These are phyloP conservation scores for Bhutanitis thaidina DNA, from an alignment of 2,888 invertebrate genomes.

Conservation along the genomic window DNA sequence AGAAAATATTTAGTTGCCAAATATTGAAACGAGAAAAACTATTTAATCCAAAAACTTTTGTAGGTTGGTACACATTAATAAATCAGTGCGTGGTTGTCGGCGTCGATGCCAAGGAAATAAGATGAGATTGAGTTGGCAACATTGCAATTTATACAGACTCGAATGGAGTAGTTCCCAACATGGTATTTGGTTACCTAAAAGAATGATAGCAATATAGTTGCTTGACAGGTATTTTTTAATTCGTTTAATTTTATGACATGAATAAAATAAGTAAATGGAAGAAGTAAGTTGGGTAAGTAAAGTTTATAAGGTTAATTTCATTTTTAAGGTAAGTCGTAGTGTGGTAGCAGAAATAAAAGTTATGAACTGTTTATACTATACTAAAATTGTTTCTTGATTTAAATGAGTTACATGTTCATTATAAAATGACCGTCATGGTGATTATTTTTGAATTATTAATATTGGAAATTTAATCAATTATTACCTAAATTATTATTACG, in stretches of 20 bases:
- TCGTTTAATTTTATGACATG: neutral
- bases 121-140: slow-evolving; percentile 75
- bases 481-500: no score
- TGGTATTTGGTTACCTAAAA: slow-evolving; percentile 15
- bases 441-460: no score
- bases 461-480: no score
- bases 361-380: no score
- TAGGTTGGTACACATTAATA: slow-evolving; percentile 68
- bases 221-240: neutral
- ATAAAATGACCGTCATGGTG: no score
- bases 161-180: slow-evolving; percentile 27
- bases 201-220: slow-evolving; percentile 9
- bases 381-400: no score
- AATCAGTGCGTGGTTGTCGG: slow-evolving; percentile 61
- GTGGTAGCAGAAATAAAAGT: no score
- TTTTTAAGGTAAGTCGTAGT: no score
- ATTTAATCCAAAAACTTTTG: slow-evolving; percentile 74
- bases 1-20: slow-evolving; percentile 46
- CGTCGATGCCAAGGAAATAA: slow-evolving; percentile 77
- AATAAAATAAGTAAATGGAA: no score
- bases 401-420: no score
- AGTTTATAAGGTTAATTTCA: no score
- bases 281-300: no score
- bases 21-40: slow-evolving; percentile 67
- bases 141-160: slow-evolving; percentile 40